Percentiles rank a stretch among this genome's conserved stretches.
These are phyloP conservation scores for Pseudolaguvia tuberculata DNA, from an alignment of 2,113 vertebrate genomes.

Conservation along the genomic window DNA sequence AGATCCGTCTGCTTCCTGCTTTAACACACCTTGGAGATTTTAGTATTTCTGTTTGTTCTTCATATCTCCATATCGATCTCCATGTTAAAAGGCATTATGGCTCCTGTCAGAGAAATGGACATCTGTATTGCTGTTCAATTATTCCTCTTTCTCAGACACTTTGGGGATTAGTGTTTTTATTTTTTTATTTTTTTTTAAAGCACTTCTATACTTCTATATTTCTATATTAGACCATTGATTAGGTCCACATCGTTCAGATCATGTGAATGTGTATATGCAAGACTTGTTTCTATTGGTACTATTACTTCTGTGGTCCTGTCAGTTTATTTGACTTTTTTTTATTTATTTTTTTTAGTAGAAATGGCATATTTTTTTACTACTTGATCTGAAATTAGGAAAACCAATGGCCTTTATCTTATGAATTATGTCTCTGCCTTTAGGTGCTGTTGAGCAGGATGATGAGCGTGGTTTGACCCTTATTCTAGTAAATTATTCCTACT, in stretches of 20 bases:
- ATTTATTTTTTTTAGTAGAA: too few species aligned
- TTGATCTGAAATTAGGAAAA: too few species aligned
- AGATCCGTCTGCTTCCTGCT: background rate
- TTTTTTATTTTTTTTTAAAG: too few species aligned
- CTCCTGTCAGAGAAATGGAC: constrained; percentile 6
- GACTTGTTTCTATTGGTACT: too few species aligned
- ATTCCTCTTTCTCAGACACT: constrained; percentile 26
- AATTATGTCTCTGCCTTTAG: too few species aligned
- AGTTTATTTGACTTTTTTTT: too few species aligned
- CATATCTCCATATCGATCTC: background rate
- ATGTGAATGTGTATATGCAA: constrained; percentile 23
- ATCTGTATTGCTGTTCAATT: constrained; percentile 24
- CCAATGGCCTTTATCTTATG: too few species aligned
- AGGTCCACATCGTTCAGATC: constrained; percentile 5
- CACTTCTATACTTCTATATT: constrained; percentile 22
- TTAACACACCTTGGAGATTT: background rate
- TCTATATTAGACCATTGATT: constrained; percentile 26
- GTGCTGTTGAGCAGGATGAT: too few species aligned
- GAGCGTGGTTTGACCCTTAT: too few species aligned
- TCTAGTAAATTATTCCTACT: too few species aligned
- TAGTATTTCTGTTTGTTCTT: background rate
- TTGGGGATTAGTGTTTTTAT: constrained; percentile 37
- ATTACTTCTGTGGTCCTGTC: too few species aligned
- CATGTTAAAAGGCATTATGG: constrained; percentile 9
- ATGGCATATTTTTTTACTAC: too few species aligned